Conservation (phyloP, 2,888 invertebrate species). For the Seira sanloemensis region DNA sequence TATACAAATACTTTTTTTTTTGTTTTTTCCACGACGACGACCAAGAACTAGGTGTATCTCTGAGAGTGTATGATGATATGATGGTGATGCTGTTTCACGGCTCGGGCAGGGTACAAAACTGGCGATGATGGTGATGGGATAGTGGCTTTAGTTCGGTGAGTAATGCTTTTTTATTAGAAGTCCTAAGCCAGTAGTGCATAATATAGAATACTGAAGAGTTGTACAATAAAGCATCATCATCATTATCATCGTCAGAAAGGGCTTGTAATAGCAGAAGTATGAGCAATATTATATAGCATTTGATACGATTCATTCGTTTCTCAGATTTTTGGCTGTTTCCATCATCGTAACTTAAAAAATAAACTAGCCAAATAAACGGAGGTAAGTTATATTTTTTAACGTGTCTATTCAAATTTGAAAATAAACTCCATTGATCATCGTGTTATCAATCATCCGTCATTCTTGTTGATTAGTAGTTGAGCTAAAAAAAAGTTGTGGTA, state of each 20-base stretch:
- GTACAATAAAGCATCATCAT: background rate
- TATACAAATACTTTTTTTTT: too few species aligned
- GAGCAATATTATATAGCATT: background rate
- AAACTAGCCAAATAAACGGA: background rate
- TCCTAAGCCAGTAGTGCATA: background rate
- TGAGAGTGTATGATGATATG: background rate
- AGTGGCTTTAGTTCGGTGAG: background rate
- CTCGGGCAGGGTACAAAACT: background rate
- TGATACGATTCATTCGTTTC: background rate
- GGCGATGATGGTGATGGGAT: background rate
- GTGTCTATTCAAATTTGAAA: background rate
- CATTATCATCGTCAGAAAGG: background rate
- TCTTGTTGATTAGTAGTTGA: too few species aligned
- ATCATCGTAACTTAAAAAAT: background rate
- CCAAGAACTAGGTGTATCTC: too few species aligned
- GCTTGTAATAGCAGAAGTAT: background rate
- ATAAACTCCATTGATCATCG: too few species aligned
- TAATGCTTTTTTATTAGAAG: background rate
- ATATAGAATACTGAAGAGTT: background rate
- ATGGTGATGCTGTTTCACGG: background rate
- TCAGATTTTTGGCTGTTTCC: background rate
- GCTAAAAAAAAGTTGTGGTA: too few species aligned
- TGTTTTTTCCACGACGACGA: too few species aligned
- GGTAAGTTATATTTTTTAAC: background rate
- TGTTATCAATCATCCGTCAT: too few species aligned